Evolutionary conservation across 2,888 invertebrate genomes (phyloP), one percentile per base, ranked within the genome.

Genomic region (Sphecodes monilicornis): DNA sequence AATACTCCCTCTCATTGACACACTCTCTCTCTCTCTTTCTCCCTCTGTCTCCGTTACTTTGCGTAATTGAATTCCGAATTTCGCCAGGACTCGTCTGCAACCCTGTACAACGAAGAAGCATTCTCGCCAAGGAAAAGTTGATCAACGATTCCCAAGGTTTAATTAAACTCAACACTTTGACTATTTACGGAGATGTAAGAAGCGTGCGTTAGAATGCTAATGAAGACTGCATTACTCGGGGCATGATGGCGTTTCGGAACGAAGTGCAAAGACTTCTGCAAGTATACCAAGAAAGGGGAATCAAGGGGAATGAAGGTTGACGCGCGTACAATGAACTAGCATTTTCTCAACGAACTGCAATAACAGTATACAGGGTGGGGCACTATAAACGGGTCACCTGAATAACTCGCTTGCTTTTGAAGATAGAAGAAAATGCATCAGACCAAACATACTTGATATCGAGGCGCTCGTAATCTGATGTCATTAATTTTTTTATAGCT

Each of bases 31-130:
- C n/a, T 1, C 50, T 5, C 32, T 5, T 0, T 29, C 71, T 6
- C 4, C n/a, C 32, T 22, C 71, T 3, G 11, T 71, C 3, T n/a
- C 13, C 26, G 4, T 71, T 50, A 36, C 71, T 50, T 22, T 71
- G 22, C 32, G 50, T 71, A 71, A 71, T 71, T 71, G 71, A 36
- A 71, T 71, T 50, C 46, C 71, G 71, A 71, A 71, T 50, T 54
- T 50, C 71, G 46, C 29, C 29, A 5, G 41, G 22, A 32, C 46
- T 22, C 29, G 71, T 10, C 46, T 22, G 29, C 11, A 50, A 36
- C 18, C 6, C 46, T 32, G 26, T n/a, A 32, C 6, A 71, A 32
- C 50, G 32, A 32, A 26, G 70, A 29, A 50, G 32, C 41, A 46
- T 29, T 50, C 46, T 29, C 46, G 22, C 46, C 46, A 32, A 6